Evolutionary conservation across 1,140 invertebrate genomes (phyloP).

Genomic region (Brachionus koreanus): DNA sequence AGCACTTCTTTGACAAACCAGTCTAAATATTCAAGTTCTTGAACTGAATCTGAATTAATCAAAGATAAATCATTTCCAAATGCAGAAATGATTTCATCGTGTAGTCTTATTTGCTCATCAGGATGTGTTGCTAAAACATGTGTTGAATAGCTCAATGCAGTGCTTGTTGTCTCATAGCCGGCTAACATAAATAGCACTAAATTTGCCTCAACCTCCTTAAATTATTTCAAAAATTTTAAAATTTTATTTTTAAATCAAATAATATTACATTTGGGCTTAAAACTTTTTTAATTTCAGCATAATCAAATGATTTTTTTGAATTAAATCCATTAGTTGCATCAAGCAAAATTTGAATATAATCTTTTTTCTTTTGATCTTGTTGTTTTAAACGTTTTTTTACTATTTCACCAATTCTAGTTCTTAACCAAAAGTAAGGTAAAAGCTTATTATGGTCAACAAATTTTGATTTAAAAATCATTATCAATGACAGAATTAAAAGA

Average conservation of each 20-base stretch:
- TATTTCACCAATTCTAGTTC: neutral
- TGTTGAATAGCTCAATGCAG: constrained; percentile 51
- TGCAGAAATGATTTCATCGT: constrained; percentile 52
- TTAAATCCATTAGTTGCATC: neutral
- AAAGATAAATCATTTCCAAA: neutral
- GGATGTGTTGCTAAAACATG: constrained; percentile 59
- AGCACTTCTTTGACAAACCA: constrained; percentile 54
- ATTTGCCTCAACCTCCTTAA: constrained; percentile 52
- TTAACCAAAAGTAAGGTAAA: constrained; percentile 3
- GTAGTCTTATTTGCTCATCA: constrained; percentile 59
- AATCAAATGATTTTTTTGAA: neutral
- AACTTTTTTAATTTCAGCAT: neutral
- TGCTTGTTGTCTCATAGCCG: constrained; percentile 60
- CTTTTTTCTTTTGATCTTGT: neutral
- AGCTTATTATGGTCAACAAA: neutral
- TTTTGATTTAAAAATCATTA: neutral
- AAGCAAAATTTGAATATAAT: constrained; percentile 33
- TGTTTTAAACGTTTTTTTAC: neutral
- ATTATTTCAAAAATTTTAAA: neutral
- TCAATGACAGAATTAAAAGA: neutral
- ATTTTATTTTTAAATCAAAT: neutral
- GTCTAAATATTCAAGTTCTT: constrained; percentile 52
- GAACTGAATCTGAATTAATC: constrained; percentile 46
- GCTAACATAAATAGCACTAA: constrained; percentile 53
- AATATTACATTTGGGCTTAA: neutral